Base-by-base conservation (phyloP, 2,888 invertebrate genomes). In the Hydrotaea cyrtoneurina region DNA sequence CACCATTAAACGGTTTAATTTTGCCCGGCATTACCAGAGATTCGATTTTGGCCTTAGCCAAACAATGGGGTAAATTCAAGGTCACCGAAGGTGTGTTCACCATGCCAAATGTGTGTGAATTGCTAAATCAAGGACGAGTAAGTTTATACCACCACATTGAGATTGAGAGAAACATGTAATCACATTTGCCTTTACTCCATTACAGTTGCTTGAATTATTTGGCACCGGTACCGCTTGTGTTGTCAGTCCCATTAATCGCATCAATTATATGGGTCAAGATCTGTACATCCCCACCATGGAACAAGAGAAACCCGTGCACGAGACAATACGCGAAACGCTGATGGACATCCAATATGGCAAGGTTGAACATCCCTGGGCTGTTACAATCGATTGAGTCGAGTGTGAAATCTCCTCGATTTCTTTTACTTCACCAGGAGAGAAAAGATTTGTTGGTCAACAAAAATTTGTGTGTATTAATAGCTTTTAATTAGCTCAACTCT, bases 221-320 rank as follows among this genome's bases (percentile, higher is more conserved):
- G 99, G 99, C 80, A 95, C 98, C n/a, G 99, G 99, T 78, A 99
- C 99, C 26, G 99, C 99, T 0, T 98, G 98, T 88, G 94, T 98
- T 69, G 96, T 99, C 19, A 97, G 97, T 89, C 99, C 99, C 0
- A 95, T 99, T 78, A 96, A 96, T 80, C 94, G 95, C 84, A 97
- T 99, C 83, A 94, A 96, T 78, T 99, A 96, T 92, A 89, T 96
- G 87, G 96, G 95, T 4, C 93, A 94, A 74, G 92, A 94, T 77
- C 93, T 96, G 39, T 90, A 93, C 73, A 94, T 97, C 86, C 97
- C 97, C 73, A 97, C 97, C 19, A 94, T 95, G 93, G 93, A 95
- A 87, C 94, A 95, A 87, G 95, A 96, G 87, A 94, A 95, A 80
- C 96, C 97, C 0, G 89, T 99, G 23, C 96, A 94, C 91, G 94